Conservation (phyloP, 2,888 invertebrate species). For the Octonoba sinensis region DNA sequence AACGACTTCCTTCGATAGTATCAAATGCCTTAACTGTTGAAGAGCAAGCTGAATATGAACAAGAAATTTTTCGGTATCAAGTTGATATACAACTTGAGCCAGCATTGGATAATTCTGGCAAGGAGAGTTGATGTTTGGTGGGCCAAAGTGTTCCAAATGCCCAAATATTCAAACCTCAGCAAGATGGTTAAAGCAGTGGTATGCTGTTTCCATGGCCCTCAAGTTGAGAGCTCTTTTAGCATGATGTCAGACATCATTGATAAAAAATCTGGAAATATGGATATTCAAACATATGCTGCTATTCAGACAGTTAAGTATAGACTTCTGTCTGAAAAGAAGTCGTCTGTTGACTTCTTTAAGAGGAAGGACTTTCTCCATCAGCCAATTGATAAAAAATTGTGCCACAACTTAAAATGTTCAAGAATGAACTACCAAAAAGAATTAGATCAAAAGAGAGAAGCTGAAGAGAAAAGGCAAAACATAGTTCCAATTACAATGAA, state of each 20-base stretch:
- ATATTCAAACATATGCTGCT: not conserved
- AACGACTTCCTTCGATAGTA: not conserved
- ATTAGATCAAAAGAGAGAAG: too few relatives aligned
- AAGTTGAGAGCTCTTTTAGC: not conserved
- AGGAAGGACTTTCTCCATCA: too few relatives aligned
- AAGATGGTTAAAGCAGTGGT: not conserved
- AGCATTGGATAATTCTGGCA: not conserved
- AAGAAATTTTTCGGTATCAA: too few relatives aligned
- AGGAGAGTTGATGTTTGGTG: not conserved
- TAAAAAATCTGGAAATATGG: not conserved
- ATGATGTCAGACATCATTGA: not conserved
- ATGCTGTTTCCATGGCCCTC: not conserved
- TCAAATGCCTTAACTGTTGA: too few relatives aligned
- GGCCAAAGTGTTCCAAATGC: not conserved
- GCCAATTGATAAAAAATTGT: too few relatives aligned
- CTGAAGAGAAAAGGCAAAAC: too few relatives aligned
- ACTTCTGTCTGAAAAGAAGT: not conserved
- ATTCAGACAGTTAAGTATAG: not conserved
- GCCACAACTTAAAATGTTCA: too few relatives aligned
- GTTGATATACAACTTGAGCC: not conserved
- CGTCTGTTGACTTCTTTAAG: too few relatives aligned
- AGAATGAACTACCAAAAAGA: too few relatives aligned
- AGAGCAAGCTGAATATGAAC: too few relatives aligned
- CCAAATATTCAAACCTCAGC: not conserved
- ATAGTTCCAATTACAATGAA: too few relatives aligned